Evolutionary conservation across 2,113 vertebrate species (phyloP), one percentile per base, ranked within the genome.

Genomic region (Thalassarche chlororhynchos): DNA sequence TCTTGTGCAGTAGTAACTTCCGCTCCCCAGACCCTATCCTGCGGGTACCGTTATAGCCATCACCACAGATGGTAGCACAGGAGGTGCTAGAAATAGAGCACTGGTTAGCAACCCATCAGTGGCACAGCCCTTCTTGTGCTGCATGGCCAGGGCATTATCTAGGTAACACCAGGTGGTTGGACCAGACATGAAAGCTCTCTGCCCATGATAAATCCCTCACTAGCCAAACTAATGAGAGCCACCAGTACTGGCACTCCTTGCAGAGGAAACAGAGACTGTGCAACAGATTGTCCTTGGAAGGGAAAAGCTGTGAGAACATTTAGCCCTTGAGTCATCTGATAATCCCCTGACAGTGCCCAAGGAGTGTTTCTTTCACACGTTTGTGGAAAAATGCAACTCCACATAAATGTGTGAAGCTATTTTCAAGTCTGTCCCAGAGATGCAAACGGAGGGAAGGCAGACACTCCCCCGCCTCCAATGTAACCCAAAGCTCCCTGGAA

Each of bases 241-340:
- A 76, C 70, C 54, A 70, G 18, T 81, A 83, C 82, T 88, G 87
- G 71, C 47, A 31, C n/a, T 90, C 46, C 47, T 77, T 32, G 64
- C 72, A 68, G 49, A 47, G 82, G 66, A 84, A 88, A 36, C n/a
- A 10, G 90, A 58, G 74, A 54, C 69, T 49, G 40, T 94, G 74
- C 84, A 96, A 90, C 94, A 96, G 75, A 90, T 90, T 91, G 82
- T 74, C 81, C 47, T 81, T 95, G 87, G 92, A 77, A 92, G 78
- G 78, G 87, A 84, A 86, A 92, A 95, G 64, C 93, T 96, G 87
- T 86, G 87, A 77, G 57, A 95, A 85, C 71, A 75, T 88, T 86
- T 96, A 95, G 87, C 93, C 94, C 75, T 96, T 24, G 18, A 96
- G 76, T 88, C 91, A 81, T 92, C 93, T 92, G 87, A 93, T 94